Evolutionary conservation across 2,888 invertebrate genomes (phyloP).

Genomic region (Punctoribates punctum): DNA sequence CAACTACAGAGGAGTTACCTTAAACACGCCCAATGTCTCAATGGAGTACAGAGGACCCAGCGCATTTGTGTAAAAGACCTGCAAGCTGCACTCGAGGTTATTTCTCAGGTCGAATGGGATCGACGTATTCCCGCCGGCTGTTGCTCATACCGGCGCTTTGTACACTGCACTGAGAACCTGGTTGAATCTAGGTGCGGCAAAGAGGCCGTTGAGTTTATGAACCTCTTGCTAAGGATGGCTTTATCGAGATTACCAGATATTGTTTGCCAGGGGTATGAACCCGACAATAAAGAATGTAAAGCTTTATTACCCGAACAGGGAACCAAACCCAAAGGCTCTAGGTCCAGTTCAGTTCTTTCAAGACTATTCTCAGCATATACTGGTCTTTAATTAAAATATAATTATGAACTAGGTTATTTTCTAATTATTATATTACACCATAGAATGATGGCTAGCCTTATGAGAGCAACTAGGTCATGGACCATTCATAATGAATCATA

Average conservation of each 20-base stretch:
- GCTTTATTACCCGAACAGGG: constrained; percentile 47
- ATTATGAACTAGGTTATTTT: no score
- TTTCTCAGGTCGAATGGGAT: constrained; percentile 47
- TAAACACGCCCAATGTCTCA: constrained; percentile 49
- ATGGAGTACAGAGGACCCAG: constrained; percentile 44
- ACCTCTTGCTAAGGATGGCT: constrained; percentile 48
- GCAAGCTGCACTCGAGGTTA: constrained; percentile 47
- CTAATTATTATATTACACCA: no score
- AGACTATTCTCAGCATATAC: constrained; percentile 48
- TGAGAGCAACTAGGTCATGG: no score
- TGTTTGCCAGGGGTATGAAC: constrained; percentile 47
- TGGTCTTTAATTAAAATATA: constrained; percentile 39
- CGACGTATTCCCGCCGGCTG: constrained; percentile 49
- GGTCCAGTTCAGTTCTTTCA: constrained; percentile 47
- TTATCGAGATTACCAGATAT: constrained; percentile 48
- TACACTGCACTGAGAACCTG: constrained; percentile 46
- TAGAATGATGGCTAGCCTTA: no score
- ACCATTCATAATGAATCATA: no score
- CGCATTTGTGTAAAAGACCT: constrained; percentile 48
- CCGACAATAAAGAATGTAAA: constrained; percentile 47
- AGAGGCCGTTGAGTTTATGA: constrained; percentile 47
- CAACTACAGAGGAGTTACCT: constrained; percentile 45
- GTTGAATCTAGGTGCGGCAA: constrained; percentile 49
- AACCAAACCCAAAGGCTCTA: constrained; percentile 46
- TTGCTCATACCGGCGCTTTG: constrained; percentile 45